phyloP scores from a whole-genome alignment of 2,888 invertebrate genomes.

The Drosophila pseudotakahashii region DNA sequence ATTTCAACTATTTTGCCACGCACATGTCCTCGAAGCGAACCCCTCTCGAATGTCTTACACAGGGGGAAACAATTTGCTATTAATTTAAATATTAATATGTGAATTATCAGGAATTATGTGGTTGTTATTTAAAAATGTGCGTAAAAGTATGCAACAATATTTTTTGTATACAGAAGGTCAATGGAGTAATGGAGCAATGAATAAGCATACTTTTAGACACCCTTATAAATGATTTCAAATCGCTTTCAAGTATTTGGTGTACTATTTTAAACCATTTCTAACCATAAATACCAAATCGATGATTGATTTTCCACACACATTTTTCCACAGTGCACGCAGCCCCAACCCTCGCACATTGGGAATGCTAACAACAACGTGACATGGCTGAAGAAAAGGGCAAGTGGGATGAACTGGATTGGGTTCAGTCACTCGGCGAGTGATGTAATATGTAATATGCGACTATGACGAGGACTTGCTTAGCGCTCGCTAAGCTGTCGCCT shows the following conservation, averaged over 20 bases:
- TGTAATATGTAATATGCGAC: slow-evolving; percentile 77
- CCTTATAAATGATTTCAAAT: too few relatives aligned
- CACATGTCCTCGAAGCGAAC: slow-evolving; percentile 58
- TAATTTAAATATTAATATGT: background rate
- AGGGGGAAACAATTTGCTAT: background rate
- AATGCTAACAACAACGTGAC: slow-evolving; percentile 76
- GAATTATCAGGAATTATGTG: background rate
- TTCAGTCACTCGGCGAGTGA: slow-evolving; percentile 60
- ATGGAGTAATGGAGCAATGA: too few relatives aligned
- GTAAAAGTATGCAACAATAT: too few relatives aligned
- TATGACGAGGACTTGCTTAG: slow-evolving; percentile 67
- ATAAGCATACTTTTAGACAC: too few relatives aligned
- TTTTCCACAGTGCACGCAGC: background rate
- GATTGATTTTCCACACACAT: background rate
- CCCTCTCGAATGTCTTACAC: slow-evolving; percentile 9
- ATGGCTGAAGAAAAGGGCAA: slow-evolving; percentile 61
- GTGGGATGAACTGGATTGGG: slow-evolving; percentile 45
- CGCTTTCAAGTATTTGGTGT: too few relatives aligned
- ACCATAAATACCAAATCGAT: too few relatives aligned
- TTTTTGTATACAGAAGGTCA: too few relatives aligned
- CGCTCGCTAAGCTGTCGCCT: slow-evolving; percentile 72
- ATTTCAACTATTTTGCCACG: slow-evolving; percentile 77
- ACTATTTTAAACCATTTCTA: too few relatives aligned
- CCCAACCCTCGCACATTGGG: slow-evolving; percentile 23
- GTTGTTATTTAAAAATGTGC: too few relatives aligned